Conservation (phyloP, 23 tunicate genomes). For the Trididemnum clinides region DNA sequence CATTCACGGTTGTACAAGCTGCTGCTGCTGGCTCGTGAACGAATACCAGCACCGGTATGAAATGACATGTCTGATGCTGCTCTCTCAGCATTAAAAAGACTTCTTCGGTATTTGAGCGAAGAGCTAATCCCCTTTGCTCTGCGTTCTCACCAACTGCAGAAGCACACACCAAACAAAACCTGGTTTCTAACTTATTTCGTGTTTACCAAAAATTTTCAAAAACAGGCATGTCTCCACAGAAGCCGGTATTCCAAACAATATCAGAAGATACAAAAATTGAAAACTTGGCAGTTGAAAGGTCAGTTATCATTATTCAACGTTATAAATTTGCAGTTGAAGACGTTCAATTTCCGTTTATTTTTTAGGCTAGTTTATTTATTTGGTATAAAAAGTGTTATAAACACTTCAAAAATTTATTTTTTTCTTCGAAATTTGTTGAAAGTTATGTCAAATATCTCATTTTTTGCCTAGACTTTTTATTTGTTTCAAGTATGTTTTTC, state of each 20-base stretch:
- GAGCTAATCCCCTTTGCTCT: not conserved
- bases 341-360: slow-evolving; percentile 1
- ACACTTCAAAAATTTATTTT: too few relatives aligned
- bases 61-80: not conserved
- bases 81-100: not conserved
- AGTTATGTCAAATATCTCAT: too few relatives aligned
- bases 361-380: too few relatives aligned
- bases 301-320: not conserved
- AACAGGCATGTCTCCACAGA: not conserved
- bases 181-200: not conserved
- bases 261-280: not conserved
- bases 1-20: not conserved
- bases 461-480: too few relatives aligned
- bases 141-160: not conserved
- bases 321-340: slow-evolving; percentile 1
- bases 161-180: not conserved
- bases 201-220: not conserved
- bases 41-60: too few relatives aligned
- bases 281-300: not conserved
- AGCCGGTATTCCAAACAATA: not conserved
- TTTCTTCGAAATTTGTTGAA: too few relatives aligned
- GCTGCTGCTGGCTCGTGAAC: not conserved
- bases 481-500: too few relatives aligned
- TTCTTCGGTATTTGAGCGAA: not conserved
- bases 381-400: too few relatives aligned